phyloP scores from a whole-genome alignment of 1,140 invertebrate species.

The Papilio aristodemus region DNA sequence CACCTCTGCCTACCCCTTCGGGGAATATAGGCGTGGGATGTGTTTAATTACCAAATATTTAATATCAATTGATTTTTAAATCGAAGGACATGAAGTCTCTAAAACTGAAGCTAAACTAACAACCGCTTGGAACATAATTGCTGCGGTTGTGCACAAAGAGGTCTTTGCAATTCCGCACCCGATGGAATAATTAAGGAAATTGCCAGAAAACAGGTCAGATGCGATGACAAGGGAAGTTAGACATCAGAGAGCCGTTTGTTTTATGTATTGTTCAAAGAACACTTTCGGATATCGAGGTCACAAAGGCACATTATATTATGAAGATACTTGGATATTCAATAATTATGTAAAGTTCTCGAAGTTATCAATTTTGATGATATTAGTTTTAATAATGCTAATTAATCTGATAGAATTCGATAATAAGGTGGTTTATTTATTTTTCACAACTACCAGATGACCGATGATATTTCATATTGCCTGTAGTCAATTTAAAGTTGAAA shows the following conservation, averaged over 20 bases:
- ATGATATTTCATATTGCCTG: too few species aligned
- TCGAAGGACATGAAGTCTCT: background rate
- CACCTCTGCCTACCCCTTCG: too few species aligned
- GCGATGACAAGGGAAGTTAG: slow-evolving; percentile 4
- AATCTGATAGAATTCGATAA: too few species aligned
- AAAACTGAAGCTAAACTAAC: background rate
- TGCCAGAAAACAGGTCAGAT: slow-evolving; percentile 9
- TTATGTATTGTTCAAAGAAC: background rate
- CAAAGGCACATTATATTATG: background rate
- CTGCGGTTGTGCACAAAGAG: slow-evolving; percentile 4
- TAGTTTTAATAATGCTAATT: background rate
- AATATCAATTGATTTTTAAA: background rate
- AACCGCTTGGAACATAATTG: background rate
- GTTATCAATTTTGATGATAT: background rate
- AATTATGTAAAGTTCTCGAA: background rate
- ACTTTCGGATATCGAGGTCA: background rate
- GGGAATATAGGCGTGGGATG: too few species aligned
- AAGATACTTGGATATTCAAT: background rate
- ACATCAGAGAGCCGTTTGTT: background rate
- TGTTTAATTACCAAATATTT: too few species aligned
- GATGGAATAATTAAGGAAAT: slow-evolving; percentile 27
- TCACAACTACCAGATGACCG: too few species aligned
- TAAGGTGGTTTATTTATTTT: too few species aligned
- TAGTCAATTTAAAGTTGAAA: too few species aligned
- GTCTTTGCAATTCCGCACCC: slow-evolving; percentile 1